Evolutionary conservation across 2,113 vertebrate species (phyloP).

Genomic region (Serinus canaria): DNA sequence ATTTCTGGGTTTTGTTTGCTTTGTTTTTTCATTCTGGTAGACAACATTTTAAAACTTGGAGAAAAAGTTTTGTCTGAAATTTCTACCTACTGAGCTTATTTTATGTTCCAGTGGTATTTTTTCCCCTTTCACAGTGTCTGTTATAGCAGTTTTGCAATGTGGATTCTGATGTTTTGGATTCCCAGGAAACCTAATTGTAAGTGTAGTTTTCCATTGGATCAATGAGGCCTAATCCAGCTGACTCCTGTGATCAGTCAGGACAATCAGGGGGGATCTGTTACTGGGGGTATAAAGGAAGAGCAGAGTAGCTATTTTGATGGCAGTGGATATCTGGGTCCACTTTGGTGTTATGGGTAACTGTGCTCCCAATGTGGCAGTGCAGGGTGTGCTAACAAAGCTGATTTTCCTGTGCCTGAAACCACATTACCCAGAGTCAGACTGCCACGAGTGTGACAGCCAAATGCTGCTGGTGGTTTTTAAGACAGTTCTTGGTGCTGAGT

Average conservation of each 20-base stretch:
- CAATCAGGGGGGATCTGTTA: not conserved
- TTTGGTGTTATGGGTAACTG: not conserved
- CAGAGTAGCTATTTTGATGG: not conserved
- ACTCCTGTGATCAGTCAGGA: not conserved
- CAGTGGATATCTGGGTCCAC: not conserved
- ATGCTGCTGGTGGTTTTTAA: not conserved
- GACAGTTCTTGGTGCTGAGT: not conserved
- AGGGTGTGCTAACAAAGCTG: not conserved
- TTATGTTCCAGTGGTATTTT: not conserved
- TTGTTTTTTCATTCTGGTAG: not conserved
- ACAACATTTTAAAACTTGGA: not conserved
- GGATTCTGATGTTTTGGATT: not conserved
- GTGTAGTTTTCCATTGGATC: not conserved
- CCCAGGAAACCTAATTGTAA: not conserved
- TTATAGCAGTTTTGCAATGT: not conserved
- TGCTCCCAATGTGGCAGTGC: not conserved
- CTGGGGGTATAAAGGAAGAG: not conserved
- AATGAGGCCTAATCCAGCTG: not conserved
- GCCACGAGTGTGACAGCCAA: not conserved
- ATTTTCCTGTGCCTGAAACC: not conserved
- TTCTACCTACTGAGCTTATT: not conserved
- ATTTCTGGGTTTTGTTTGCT: not conserved
- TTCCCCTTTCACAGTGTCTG: not conserved
- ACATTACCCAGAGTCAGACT: not conserved
- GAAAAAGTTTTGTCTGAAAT: not conserved